A percentile compares a stretch with the other conserved stretches of the same genome.
These are phyloP conservation scores for Phaethon lepturus DNA, from an alignment of 2,113 vertebrate genomes.

Conservation along the genomic window DNA sequence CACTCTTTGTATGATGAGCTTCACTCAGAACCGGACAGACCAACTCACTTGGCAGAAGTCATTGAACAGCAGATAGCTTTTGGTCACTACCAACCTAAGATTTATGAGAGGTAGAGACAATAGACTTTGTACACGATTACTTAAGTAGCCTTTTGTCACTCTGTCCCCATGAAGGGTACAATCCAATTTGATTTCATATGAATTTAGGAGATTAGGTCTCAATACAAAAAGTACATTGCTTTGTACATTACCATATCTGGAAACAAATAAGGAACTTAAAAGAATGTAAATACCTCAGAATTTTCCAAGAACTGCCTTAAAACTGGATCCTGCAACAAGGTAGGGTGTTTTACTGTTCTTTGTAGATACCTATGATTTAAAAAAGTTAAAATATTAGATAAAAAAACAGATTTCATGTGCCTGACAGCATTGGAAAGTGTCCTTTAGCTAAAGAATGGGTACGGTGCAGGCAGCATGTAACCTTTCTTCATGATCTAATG, in stretches of 20 bases:
- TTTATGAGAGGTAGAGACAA: neutral
- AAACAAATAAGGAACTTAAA: neutral
- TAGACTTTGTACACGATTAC: neutral
- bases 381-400: constrained; percentile 24
- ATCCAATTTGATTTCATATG: neutral
- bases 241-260: neutral
- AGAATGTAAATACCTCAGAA: constrained; percentile 82
- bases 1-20: neutral
- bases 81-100: neutral
- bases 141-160: neutral
- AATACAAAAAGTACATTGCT: neutral
- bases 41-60: neutral
- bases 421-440: neutral
- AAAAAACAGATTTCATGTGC: neutral
- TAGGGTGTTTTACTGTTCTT: constrained; percentile 90
- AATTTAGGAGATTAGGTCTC: neutral
- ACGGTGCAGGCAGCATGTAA: neutral
- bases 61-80: neutral
- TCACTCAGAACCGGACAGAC: neutral
- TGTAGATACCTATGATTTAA: constrained; percentile 86
- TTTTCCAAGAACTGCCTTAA: constrained; percentile 92
- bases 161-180: neutral
- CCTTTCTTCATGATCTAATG: neutral
- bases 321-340: constrained; percentile 90
- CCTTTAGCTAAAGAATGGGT: neutral